phyloP scores from a whole-genome alignment of 2,888 invertebrate genomes.

The Orthosia cruda region DNA sequence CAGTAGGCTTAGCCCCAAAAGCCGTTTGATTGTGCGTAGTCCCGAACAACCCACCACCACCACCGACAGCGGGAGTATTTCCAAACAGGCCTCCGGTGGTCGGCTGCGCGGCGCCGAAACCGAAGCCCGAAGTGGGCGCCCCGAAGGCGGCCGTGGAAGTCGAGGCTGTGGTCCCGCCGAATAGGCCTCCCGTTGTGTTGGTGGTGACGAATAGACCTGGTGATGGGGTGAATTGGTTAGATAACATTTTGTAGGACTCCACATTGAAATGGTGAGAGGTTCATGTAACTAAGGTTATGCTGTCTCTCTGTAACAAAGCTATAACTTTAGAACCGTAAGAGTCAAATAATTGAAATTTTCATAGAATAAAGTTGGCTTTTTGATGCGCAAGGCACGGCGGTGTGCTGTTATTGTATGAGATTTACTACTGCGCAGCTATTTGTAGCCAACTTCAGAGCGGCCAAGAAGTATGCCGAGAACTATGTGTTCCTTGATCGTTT shows the following conservation, averaged over 20 bases:
- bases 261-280: too few relatives aligned
- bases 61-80: slow-evolving; percentile 78
- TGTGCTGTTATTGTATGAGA: too few relatives aligned
- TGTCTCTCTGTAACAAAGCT: too few relatives aligned
- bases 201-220: slow-evolving; percentile 93
- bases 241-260: background rate
- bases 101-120: slow-evolving; percentile 86
- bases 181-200: slow-evolving; percentile 82
- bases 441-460: too few relatives aligned
- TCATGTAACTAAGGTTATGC: too few relatives aligned
- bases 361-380: too few relatives aligned
- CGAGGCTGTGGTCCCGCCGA: slow-evolving; percentile 78
- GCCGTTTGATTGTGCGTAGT: slow-evolving; percentile 90
- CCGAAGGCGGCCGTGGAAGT: slow-evolving; percentile 93
- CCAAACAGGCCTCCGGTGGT: slow-evolving; percentile 93
- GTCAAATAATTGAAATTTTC: too few relatives aligned
- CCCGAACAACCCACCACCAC: slow-evolving; percentile 92
- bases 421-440: too few relatives aligned
- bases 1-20: slow-evolving; percentile 92
- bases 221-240: background rate
- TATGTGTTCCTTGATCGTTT: too few relatives aligned
- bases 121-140: slow-evolving; percentile 87
- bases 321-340: too few relatives aligned
- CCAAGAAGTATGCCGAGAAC: too few relatives aligned
- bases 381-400: too few relatives aligned